Base-by-base conservation (phyloP, 2,113 vertebrate genomes). In the Corvus hawaiiensis region DNA sequence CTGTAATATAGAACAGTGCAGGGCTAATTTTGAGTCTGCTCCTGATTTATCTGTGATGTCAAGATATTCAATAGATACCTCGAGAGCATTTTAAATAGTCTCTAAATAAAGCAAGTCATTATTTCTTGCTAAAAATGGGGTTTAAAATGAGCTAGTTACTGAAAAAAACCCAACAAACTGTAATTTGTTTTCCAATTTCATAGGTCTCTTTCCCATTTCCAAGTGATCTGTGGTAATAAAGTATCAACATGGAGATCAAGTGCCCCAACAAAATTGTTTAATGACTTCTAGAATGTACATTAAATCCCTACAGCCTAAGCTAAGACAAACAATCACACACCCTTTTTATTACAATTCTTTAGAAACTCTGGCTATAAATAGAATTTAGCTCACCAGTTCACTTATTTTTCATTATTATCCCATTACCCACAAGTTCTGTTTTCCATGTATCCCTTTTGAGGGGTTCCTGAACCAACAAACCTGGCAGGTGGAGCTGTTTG, bases 71-170 rank as follows among this genome's bases (percentile, higher is more conserved):
- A 46, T 62, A 89, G 74, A n/a, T 83, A 93, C 54, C 89, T 93
- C 51, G 35, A 69, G 49, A 89, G 69, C 58, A 64, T 89, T 94
- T 94, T 46, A 87, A 94, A 81, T 27, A 92, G 71, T 79, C 87
- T 83, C 67, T 95, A 96, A 95, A 94, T 82, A 95, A 82, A 96
- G 73, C 56, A 76, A 94, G 84, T 73, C 74, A 76, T 94, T 91
- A 92, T 72, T 95, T 95, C 74, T 59, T 75, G 54, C 89, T 96
- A 94, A 96, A 92, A 89, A 75, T 15, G 61, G 48, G 71, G 75
- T 71, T 73, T 86, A 27, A 90, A 90, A 87, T 63, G 41, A 90
- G 67, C 46, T 63, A 43, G 61, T 94, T 90, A 81, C 89, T 73
- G 62, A 33, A 85, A 89, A 93, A 87, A 87, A 78, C 26, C 2